phyloP scores from a whole-genome alignment of 2,888 invertebrate species.

The Mamestra brassicae region DNA sequence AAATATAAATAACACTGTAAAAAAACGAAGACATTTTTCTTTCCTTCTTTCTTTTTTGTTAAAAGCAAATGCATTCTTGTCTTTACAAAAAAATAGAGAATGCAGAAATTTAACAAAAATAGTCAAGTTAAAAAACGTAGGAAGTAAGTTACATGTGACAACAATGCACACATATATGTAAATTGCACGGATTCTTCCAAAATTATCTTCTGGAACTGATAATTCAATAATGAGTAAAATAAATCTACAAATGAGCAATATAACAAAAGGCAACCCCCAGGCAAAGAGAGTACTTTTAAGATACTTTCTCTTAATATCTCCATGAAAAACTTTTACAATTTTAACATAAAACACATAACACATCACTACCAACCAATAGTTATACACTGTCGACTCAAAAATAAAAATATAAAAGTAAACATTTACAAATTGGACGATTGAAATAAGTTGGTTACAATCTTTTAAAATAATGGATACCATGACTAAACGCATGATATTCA shows the following conservation, averaged over 20 bases:
- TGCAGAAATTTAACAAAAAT: conserved; percentile 28
- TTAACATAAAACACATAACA: conserved; percentile 33
- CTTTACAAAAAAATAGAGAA: conserved; percentile 2
- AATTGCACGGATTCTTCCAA: neutral
- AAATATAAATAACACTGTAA: conserved; percentile 10
- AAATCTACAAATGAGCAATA: neutral
- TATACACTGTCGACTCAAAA: conserved; percentile 15
- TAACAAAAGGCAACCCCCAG: conserved; percentile 9
- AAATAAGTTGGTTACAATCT: neutral
- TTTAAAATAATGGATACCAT: conserved; percentile 1
- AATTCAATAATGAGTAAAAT: conserved; percentile 6
- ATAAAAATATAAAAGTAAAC: conserved; percentile 16
- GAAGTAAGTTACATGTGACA: neutral
- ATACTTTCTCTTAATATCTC: conserved; percentile 21
- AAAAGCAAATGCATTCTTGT: neutral
- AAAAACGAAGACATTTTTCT: conserved; percentile 17
- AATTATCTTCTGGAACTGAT: neutral
- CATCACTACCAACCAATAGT: conserved; percentile 35
- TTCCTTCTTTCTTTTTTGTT: neutral
- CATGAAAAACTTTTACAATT: conserved; percentile 33
- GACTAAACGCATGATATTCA: conserved; percentile 21
- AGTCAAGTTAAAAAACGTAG: conserved; percentile 9
- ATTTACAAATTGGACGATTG: conserved; percentile 9
- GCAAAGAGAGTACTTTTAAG: conserved; percentile 30
- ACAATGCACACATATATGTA: neutral